Conservation (phyloP, 2,888 invertebrate genomes). For the Villa cingulata region DNA sequence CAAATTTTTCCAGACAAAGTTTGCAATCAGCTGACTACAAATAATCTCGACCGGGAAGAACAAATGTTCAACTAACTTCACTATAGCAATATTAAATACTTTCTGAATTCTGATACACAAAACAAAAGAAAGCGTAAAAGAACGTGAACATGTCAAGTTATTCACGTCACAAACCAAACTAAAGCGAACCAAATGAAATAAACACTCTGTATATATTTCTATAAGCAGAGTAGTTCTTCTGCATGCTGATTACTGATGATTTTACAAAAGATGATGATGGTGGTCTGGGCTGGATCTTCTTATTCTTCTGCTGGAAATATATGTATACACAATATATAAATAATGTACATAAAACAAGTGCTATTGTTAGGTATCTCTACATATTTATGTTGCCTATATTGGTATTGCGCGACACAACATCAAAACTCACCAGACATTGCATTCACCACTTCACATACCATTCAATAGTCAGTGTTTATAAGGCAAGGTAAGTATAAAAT, state of each 20-base stretch:
- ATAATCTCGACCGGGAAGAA: conserved; percentile 4
- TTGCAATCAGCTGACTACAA: conserved; percentile 8
- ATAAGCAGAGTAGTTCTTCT: background rate
- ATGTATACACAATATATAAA: background rate
- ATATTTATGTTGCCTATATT: background rate
- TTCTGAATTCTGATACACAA: conserved; percentile 1
- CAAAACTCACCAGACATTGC: background rate
- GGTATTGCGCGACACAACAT: background rate
- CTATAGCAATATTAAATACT: background rate
- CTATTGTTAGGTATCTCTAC: no score
- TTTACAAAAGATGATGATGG: background rate
- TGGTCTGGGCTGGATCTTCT: conserved; percentile 5
- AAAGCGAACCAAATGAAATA: conserved; percentile 19
- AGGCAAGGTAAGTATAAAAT: no score
- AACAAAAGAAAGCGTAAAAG: conserved; percentile 4
- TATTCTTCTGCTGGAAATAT: background rate
- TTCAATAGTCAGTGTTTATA: background rate
- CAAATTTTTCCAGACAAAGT: background rate
- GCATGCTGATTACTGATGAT: background rate
- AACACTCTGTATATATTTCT: background rate
- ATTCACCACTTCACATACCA: background rate
- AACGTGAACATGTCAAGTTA: conserved; percentile 34
- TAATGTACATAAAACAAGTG: no score
- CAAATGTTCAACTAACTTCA: background rate
- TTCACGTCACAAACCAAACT: conserved; percentile 38